Evolutionary conservation across 1,140 invertebrate genomes (phyloP), one percentile per base, ranked within the genome.

Genomic region (Temnothorax longispinosus): DNA sequence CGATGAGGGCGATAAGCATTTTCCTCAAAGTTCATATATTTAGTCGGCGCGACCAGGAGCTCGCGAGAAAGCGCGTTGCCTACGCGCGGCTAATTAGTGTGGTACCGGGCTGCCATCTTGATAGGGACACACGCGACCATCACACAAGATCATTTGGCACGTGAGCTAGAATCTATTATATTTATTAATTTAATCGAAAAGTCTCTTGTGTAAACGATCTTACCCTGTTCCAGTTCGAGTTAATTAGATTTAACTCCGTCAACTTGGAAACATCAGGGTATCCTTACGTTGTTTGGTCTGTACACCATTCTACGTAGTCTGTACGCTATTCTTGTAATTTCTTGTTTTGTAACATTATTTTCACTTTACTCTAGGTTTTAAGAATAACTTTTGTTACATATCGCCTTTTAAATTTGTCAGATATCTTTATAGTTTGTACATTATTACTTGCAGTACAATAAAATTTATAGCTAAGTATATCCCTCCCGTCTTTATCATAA

Each of bases 391-490:
- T 92, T 87, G 72, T 92, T 77, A 87, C 56, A 86, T 72, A 85
- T 75, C 27, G 87, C 74, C 64, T 58, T 92, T 93, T 94, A 92
- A 88, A 94, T 94, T 94, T 85, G 86, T 90, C 85, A 89, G 87
- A 91, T 90, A 93, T 77, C 89, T 92, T 88, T 86, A 93, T 93
- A 87, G 90, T 94, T 94, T 95, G 94, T 95, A 95, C 93, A 93
- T 94, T 94, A 93, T 91, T 92, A 93, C 92, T 93, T 93, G 90
- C 92, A 91, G 93, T 92, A 94, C 89, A 95, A 95, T 95, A 95
- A 95, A 95, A 94, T 94, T 95, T 94, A 90, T 94, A 95, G 93
- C 93, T 93, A 93, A 84, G 44, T 76, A 62, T 15, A 35, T 58
- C 4, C 56, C 35, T 11, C 50, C 58, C 27, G 27, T 64, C 67